These are phyloP conservation scores for Carabus problematicus DNA, from an alignment of 2,888 invertebrate species.

Conservation along the genomic window DNA sequence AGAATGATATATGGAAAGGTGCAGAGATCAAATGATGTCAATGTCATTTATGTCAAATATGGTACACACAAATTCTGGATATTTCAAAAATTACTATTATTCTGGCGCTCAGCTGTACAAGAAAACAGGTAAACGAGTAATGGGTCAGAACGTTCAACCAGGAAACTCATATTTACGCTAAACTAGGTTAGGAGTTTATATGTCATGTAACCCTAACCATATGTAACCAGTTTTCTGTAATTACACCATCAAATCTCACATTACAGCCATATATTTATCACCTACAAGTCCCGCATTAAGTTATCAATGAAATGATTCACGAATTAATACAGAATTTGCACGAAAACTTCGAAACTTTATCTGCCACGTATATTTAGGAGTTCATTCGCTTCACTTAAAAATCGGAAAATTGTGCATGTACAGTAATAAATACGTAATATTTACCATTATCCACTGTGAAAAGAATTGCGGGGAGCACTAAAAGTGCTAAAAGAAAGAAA, in stretches of 20 bases:
- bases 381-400: slow-evolving; percentile 39
- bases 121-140: too few species aligned
- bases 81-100: too few species aligned
- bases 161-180: background rate
- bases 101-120: too few species aligned
- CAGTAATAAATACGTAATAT: slow-evolving; percentile 56
- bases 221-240: slow-evolving; percentile 22
- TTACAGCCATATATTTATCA: slow-evolving; percentile 6
- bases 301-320: slow-evolving; percentile 26
- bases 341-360: slow-evolving; percentile 30
- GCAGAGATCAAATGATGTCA: too few species aligned
- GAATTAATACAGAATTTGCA: slow-evolving; percentile 8
- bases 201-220: slow-evolving; percentile 32
- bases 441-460: slow-evolving; percentile 77
- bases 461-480: slow-evolving; percentile 76
- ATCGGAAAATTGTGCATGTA: slow-evolving; percentile 45
- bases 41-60: too few species aligned
- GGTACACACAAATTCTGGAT: too few species aligned
- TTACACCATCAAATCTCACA: background rate
- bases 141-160: too few species aligned
- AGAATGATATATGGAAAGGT: too few species aligned
- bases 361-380: slow-evolving; percentile 62
- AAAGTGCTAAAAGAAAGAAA: slow-evolving; percentile 68
- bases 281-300: background rate
- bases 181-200: slow-evolving; percentile 27